A percentile compares a stretch with the other conserved stretches of the same genome.
phyloP scores from a whole-genome alignment of 2,888 invertebrate genomes.

The Idaea dimidiata region DNA sequence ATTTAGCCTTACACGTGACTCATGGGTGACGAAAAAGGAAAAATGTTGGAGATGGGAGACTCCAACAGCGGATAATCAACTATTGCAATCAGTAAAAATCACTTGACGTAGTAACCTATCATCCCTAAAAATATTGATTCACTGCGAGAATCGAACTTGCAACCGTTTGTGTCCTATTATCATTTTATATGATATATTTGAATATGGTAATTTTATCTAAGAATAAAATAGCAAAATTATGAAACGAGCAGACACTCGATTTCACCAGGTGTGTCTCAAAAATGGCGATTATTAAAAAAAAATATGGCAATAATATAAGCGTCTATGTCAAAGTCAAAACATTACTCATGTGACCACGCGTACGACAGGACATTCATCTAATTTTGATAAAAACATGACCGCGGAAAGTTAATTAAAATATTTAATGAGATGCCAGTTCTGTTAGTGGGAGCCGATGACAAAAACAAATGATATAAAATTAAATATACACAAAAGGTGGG shows the following conservation, averaged over 20 bases:
- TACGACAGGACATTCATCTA: constrained; percentile 51
- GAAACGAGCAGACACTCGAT: not conserved
- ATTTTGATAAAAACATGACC: constrained; percentile 61
- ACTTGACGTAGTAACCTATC: too few species aligned
- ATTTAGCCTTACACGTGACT: too few species aligned
- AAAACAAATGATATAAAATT: constrained; percentile 74
- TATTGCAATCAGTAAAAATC: too few species aligned
- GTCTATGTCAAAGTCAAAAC: constrained; percentile 44
- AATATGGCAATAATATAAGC: constrained; percentile 18
- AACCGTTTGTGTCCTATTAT: not conserved
- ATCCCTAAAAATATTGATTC: not conserved
- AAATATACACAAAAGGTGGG: constrained; percentile 64
- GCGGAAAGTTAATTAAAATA: constrained; percentile 76
- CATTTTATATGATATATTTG: not conserved
- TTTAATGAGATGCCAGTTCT: constrained; percentile 68
- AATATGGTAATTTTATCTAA: too few species aligned
- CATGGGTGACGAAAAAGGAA: too few species aligned
- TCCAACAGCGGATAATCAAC: too few species aligned
- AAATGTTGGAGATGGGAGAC: too few species aligned
- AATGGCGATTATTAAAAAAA: not conserved
- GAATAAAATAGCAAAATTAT: not conserved
- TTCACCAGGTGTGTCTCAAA: not conserved
- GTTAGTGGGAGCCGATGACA: constrained; percentile 67
- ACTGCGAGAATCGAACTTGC: not conserved
- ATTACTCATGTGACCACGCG: constrained; percentile 45